Evolutionary conservation across 2,888 invertebrate species (phyloP), one percentile per base, ranked within the genome.

Genomic region (Sesamia inferens): DNA sequence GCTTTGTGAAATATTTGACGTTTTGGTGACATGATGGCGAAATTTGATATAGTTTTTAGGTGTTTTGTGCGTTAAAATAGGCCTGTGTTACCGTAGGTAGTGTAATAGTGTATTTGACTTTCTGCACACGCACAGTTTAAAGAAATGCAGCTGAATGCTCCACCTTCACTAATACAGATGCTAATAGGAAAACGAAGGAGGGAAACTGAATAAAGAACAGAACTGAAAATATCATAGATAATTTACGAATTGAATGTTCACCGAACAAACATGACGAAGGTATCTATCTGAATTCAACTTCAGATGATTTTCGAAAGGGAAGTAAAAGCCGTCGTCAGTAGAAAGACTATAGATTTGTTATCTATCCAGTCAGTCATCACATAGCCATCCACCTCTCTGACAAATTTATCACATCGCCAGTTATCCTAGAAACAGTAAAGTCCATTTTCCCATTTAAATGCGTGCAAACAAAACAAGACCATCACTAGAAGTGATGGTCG

Each of bases 1-100:
- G 44, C 5, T 73, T 71, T n/a, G 48, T 47, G 68, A 71, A 69
- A 65, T 54, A 66, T 79, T 63, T 63, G 71, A 47, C 55, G 22
- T 59, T 69, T 68, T 64, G 31, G 24, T 73, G 58, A 31, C 44
- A 14, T 61, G 0, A 42, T 59, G 62, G 68, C 65, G 58, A 71
- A 55, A 65, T 65, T 59, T 57, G 48, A 24, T 68, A 19, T 0
- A 11, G 16, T 39, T 78, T 64, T 67, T 24, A 16, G 16, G 4
- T 22, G 13, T 48, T 66, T 65, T 54, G 6, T 39, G 64, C 61
- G 70, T 55, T 70, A 70, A 54, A 48, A 44, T 4, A 1, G 24
- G 24, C 1, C 0, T 61, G 16, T 51, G 0, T 51, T 11, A 0
- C 8, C 2, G 24, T 71, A 22, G 24, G 63, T 59, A 19, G 22